A percentile compares a stretch with the other conserved stretches of the same genome.
Conservation (phyloP, 1,140 invertebrate genomes). For the Fopius arisanus region DNA sequence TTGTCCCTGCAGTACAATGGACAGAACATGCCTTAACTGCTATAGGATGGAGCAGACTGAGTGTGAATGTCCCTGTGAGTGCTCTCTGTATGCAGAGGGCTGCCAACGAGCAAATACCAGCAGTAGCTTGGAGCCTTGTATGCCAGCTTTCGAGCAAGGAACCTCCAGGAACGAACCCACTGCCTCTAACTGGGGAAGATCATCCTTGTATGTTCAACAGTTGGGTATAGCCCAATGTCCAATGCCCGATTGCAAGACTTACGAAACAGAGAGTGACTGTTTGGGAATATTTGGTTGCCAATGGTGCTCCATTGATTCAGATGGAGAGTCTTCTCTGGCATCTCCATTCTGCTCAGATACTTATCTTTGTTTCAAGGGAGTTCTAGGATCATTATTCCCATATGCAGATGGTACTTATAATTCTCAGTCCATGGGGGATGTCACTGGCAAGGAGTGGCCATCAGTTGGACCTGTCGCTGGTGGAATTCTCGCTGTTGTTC, state of each 20-base stretch:
- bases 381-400: conserved; percentile 81
- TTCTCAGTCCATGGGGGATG: conserved; percentile 61
- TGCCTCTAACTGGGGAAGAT: not conserved
- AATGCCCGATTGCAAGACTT: conserved; percentile 82
- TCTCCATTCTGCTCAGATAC: conserved; percentile 82
- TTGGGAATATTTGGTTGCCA: conserved; percentile 87
- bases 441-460: conserved; percentile 63
- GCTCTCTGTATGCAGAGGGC: conserved; percentile 73
- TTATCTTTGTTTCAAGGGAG: conserved; percentile 84
- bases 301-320: conserved; percentile 86
- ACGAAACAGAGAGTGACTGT: conserved; percentile 77
- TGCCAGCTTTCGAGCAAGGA: conserved; percentile 56
- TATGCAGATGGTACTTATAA: conserved; percentile 76
- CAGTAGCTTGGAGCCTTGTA: conserved; percentile 48
- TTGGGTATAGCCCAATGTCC: conserved; percentile 62
- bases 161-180: not conserved
- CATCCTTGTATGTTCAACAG: not conserved
- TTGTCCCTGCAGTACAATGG: conserved; percentile 90
- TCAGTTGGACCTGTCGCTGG: conserved; percentile 73
- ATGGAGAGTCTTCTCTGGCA: conserved; percentile 73
- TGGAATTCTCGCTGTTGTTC: conserved; percentile 70
- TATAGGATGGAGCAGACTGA: conserved; percentile 93
- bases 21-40: conserved; percentile 90
- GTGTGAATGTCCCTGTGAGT: conserved; percentile 96
- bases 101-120: conserved; percentile 58